Percentiles rank a stretch among this genome's conserved stretches.
Conservation (phyloP, 2,113 vertebrate species). For the Mormoops blainvillei region DNA sequence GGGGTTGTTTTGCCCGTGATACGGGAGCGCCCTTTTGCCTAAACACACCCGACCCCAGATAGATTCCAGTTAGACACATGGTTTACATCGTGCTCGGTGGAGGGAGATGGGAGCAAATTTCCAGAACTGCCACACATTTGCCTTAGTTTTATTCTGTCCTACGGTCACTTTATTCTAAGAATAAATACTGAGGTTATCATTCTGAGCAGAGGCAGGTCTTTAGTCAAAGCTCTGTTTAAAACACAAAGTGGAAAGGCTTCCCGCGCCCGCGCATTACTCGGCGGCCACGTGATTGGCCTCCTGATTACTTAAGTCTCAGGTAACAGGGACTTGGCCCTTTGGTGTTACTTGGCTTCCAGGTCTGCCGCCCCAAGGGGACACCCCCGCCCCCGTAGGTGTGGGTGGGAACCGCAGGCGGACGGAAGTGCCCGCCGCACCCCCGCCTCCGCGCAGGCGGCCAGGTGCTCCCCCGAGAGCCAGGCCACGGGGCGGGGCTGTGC, state of each 20-base stretch:
- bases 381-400: neutral
- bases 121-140: fast-evolving
- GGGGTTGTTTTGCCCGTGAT: no score
- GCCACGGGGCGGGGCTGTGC: fast-evolving
- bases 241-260: neutral
- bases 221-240: neutral
- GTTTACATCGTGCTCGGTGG: fast-evolving
- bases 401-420: neutral
- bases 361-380: fast-evolving
- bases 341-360: neutral
- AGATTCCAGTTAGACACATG: fast-evolving
- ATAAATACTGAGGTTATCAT: neutral
- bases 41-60: fast-evolving
- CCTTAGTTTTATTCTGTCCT: no score
- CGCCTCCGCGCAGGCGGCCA: neutral
- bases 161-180: neutral
- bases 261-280: no score
- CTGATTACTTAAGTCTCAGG: neutral
- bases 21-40: fast-evolving
- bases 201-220: neutral
- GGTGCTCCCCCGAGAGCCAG: no score
- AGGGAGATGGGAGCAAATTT: fast-evolving
- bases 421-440: no score
- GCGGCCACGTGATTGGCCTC: fast-evolving
- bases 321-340: fast-evolving